These are phyloP conservation scores for Megalopta genalis DNA, from an alignment of 1,140 invertebrate genomes.

Conservation along the genomic window DNA sequence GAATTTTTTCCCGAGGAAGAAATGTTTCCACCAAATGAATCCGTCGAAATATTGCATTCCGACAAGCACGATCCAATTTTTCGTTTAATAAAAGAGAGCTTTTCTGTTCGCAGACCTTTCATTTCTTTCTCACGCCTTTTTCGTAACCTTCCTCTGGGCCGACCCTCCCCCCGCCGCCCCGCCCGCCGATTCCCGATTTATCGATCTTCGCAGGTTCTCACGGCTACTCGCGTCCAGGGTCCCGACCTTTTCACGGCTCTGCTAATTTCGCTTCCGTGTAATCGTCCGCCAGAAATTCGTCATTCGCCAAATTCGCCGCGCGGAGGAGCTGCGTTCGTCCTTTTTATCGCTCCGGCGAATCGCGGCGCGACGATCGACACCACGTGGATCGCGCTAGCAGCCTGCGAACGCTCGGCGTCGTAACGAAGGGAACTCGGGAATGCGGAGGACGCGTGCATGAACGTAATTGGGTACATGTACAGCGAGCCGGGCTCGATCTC, in stretches of 20 bases:
- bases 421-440: too few species aligned
- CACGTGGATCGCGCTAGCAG: too few species aligned
- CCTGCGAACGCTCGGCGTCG: too few species aligned
- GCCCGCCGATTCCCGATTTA: constrained; percentile 37
- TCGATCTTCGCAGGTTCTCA: constrained; percentile 48
- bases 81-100: constrained; percentile 78
- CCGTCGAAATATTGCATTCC: constrained; percentile 81
- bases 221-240: not conserved
- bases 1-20: constrained; percentile 79
- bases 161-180: constrained; percentile 12
- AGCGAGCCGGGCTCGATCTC: too few species aligned
- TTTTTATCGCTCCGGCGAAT: too few species aligned
- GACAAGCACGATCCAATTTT: constrained; percentile 77
- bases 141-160: constrained; percentile 58
- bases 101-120: constrained; percentile 64
- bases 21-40: constrained; percentile 81
- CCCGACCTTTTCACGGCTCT: not conserved
- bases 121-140: constrained; percentile 48
- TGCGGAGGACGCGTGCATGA: too few species aligned
- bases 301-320: too few species aligned
- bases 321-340: too few species aligned
- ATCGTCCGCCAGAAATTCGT: not conserved
- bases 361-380: too few species aligned
- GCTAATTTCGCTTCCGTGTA: constrained; percentile 15
- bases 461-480: too few species aligned